Evolutionary conservation across 2,797 vertebrate species (phyloP), one percentile per base, ranked within the genome.

Genomic region (Lagorchestes hirsutus): DNA sequence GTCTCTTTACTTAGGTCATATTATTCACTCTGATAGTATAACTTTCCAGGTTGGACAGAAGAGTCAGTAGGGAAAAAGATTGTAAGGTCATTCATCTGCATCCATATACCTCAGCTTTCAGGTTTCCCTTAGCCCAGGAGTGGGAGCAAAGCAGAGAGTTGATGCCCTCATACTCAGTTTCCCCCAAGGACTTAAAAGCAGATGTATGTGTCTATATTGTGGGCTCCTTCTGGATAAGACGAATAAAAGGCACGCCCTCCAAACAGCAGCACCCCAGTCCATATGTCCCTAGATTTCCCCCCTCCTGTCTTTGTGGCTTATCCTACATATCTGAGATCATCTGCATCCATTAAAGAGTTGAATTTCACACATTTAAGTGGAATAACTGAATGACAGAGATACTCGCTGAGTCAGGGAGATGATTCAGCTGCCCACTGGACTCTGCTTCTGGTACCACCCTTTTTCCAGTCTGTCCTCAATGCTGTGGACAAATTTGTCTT

Each of bases 11-110:
- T 95, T 82, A 95, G 62, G 87, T 54, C 28, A 29, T 82, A 54
- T 94, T 91, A 96, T 93, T 95, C 95, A 97, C 2, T 46, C 52
- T 55, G 31, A 56, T n/a, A 97, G 62, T 90, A 87, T 2, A 82
- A 27, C 93, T 97, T 97, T 96, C 92, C 67, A 91, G 28, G 93
- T 87, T 96, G 95, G 50, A 93, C 82, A 92, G 92, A 94, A 94
- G 95, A 95, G 74, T 95, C 52, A 94, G 95, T 91, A 92, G 1
- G 18, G 62, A 34, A 90, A 92, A 91, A 92, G 92, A 52, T 40
- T 95, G 90, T 62, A 90, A 95, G 93, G 90, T 94, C 92, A 46
- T 93, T 92, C 93, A 95, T 94, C 94, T 46, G 8, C 55, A 82
- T 90, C 95, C 92, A 29, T 54, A 56, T 91, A 67, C 46, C 90